Evolutionary conservation across 2,888 invertebrate genomes (phyloP), one percentile per base, ranked within the genome.

Genomic region (Rotaria magnacalcarata): DNA sequence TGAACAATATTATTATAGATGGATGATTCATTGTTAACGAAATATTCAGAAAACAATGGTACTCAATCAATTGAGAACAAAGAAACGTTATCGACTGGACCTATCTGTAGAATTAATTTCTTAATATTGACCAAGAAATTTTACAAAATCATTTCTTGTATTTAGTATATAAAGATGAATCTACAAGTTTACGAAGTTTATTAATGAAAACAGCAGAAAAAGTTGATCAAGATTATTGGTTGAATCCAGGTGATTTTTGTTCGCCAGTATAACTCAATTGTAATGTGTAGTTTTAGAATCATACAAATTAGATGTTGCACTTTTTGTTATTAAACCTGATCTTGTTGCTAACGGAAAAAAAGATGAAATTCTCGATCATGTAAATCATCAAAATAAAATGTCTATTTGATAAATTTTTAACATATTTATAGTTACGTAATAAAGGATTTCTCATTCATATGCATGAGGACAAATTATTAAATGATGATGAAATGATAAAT

Each of bases 301-400:
- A 47, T 80, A 80, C 4, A 80, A 80, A 43, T 24, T 80, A 47
- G 24, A 47, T 47, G 75, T 80, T 11, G 24, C 75, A 41, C 47
- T 80, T 24, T 80, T 80, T 80, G 75, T 80, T 43, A 80, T 80
- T 11, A 80, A 80, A 80, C 91, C 91, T 58, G 90, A 91, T 88
- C 90, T 90, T 86, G 90, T 91, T 8, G 88, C 89, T n/a, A 89
- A 89, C 21, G 91, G 90, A 47, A 90, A 90, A 87, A 89, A 89
- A 50, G 90, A 90, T 14, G 90, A 90, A 84, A 90, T 91, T 84
- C 87, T 91, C 24, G 88, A 88, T 74, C 89, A 90, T 89, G 89
- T 90, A 88, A 87, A 85, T 88, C 88, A 21, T 88, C 91, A 24
- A 90, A 91, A 75, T 90, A 90, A 41, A 90, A 90, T 0, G 91